Base-by-base conservation (phyloP, 2,113 vertebrate genomes). In the Dolichallabes microphthalmus region DNA sequence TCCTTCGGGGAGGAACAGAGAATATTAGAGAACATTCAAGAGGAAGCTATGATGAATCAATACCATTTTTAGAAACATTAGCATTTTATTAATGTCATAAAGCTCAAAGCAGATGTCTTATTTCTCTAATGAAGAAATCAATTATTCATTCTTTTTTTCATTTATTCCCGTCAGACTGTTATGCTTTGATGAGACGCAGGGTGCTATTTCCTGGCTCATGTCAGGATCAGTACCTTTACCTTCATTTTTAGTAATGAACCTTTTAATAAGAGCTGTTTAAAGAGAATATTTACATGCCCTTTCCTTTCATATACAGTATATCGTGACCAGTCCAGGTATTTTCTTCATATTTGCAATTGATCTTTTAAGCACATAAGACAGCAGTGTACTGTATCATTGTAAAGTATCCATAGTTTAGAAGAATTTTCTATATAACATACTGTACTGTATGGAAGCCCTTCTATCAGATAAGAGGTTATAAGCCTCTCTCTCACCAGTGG, bases 121-220 rank as follows among this genome's bases (percentile, higher is more conserved):
- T 88, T 83, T 87, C 66, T 90, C 85, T 94, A 93, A 94, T 94
- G 93, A 92, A 90, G 84, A 73, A 89, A 94, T 94, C 75, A 92
- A 94, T 94, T 93, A 93, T 94, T 94, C 88, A 93, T 92, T 80
- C 83, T 86, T 84, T 87, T 87, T 87, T 35, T 87, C 87, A 87
- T 89, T 86, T 90, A 50, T 91, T 90, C 82, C 84, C 20, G 82
- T 85, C 71, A 80, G 86, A 89, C 90, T 75, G 1, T 86, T 61
- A 88, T 84, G 69, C 80, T 61, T 64, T 82, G 30, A 82, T 86
- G 52, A 66, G 64, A 80, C 63, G 74, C 57, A 45, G 50, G 82
- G 60, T 53, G 79, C 85, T 68, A 71, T 79, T 83, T 83, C 30
- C 45, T 80, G 17, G 17, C 10, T 74, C 19, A 30, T 83, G 30